Conservation (phyloP, 2,888 invertebrate species). For the Crossocerus cetratus region DNA sequence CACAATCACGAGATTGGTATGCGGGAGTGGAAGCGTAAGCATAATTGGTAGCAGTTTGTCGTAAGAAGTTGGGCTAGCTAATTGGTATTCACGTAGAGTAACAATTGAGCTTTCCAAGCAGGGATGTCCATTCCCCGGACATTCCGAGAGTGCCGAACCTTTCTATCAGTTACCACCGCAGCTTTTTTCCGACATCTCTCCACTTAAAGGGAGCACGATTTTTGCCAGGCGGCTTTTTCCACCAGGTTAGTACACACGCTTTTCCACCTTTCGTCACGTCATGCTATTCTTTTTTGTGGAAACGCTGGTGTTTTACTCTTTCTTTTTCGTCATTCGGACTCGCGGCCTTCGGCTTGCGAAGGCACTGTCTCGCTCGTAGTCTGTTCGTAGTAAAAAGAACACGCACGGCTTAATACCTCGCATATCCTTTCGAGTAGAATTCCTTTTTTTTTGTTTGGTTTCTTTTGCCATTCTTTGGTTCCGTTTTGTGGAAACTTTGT, state of each 20-base stretch:
- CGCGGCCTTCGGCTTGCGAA: slow-evolving; percentile 19
- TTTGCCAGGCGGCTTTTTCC: slow-evolving; percentile 65
- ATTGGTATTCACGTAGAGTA: too few species aligned
- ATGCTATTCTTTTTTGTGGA: slow-evolving; percentile 42
- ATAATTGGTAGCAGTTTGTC: too few species aligned
- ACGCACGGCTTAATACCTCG: slow-evolving; percentile 48
- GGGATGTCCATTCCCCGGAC: background rate
- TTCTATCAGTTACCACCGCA: slow-evolving; percentile 40
- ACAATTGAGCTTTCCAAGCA: too few species aligned
- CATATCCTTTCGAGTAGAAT: slow-evolving; percentile 3
- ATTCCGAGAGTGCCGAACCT: slow-evolving; percentile 12
- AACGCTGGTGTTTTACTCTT: slow-evolving; percentile 36
- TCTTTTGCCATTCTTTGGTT: too few species aligned
- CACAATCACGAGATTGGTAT: background rate
- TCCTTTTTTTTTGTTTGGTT: background rate
- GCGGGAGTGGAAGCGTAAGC: background rate
- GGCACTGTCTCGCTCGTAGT: slow-evolving; percentile 10
- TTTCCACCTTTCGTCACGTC: slow-evolving; percentile 55
- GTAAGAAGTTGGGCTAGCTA: too few species aligned
- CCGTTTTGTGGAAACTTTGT: too few species aligned
- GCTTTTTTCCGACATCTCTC: slow-evolving; percentile 43
- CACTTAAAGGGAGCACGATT: slow-evolving; percentile 53
- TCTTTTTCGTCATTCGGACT: too few species aligned
- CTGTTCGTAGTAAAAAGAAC: slow-evolving; percentile 18
- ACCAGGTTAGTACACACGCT: slow-evolving; percentile 69